Evolutionary conservation across 2,113 vertebrate genomes (phyloP).

Genomic region (Platichthys stellatus): DNA sequence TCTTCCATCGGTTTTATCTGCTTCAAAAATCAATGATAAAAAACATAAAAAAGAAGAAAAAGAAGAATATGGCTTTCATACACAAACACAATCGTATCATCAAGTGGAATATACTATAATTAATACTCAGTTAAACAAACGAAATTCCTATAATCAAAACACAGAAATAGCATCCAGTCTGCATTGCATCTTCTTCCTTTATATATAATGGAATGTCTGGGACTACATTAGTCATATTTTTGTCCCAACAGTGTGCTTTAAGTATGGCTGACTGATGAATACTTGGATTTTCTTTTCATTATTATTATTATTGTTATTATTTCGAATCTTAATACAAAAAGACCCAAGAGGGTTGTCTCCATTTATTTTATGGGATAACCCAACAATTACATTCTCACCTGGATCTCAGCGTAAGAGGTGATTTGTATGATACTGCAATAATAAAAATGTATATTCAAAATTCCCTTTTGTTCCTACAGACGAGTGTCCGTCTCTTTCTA

Average conservation of each 20-base stretch:
- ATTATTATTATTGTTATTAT: slow-evolving; percentile 37
- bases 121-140: slow-evolving; percentile 66
- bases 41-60: slow-evolving; percentile 31
- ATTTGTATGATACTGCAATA: slow-evolving; percentile 71
- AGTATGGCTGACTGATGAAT: slow-evolving; percentile 72
- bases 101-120: slow-evolving; percentile 68
- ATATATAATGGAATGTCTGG: slow-evolving; percentile 78
- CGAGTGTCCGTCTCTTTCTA: slow-evolving; percentile 48
- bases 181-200: slow-evolving; percentile 72
- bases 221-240: slow-evolving; percentile 65
- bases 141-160: slow-evolving; percentile 42
- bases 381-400: slow-evolving; percentile 47
- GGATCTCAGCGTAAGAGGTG: slow-evolving; percentile 52
- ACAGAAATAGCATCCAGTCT: slow-evolving; percentile 60
- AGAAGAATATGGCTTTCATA: slow-evolving; percentile 79
- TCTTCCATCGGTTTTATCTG: slow-evolving; percentile 36
- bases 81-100: slow-evolving; percentile 67
- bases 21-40: slow-evolving; percentile 23
- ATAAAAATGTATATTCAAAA: slow-evolving; percentile 72
- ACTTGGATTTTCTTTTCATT: slow-evolving; percentile 27
- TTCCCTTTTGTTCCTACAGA: slow-evolving; percentile 52
- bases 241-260: slow-evolving; percentile 80
- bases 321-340: slow-evolving; percentile 71
- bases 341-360: too few relatives aligned
- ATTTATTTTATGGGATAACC: slow-evolving; percentile 52